phyloP scores from a whole-genome alignment of 64 coral and sea anemone genomes.

The Trachythela sp. region DNA sequence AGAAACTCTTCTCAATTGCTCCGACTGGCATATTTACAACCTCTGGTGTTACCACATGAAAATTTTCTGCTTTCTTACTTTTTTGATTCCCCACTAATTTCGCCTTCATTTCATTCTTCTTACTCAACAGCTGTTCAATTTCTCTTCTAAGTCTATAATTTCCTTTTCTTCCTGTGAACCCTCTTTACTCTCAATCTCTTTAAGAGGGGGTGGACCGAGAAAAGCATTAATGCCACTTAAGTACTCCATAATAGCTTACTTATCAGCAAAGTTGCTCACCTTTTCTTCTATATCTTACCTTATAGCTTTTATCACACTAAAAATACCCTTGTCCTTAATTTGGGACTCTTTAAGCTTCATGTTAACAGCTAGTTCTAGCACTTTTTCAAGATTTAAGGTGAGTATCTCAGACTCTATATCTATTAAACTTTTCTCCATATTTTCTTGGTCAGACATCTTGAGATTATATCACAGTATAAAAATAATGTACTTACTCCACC shows the following conservation, averaged over 20 bases:
- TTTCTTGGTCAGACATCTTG: not conserved
- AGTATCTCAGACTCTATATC: not conserved
- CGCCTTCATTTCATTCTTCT: not conserved
- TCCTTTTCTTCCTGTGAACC: not conserved
- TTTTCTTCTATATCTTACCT: not conserved
- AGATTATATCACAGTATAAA: not conserved
- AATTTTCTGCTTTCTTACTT: not conserved
- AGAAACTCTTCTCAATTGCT: not conserved
- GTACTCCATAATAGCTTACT: not conserved
- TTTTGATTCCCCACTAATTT: not conserved
- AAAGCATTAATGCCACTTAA: not conserved
- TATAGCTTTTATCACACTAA: not conserved
- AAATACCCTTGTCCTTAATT: not conserved
- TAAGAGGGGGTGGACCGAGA: not conserved
- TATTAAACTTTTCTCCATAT: not conserved
- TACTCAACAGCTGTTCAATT: conserved; percentile 8
- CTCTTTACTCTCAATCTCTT: not conserved
- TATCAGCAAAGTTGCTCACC: not conserved
- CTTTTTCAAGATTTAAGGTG: not conserved
- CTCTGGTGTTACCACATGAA: not conserved
- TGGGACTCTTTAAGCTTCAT: not conserved
- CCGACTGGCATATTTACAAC: not conserved
- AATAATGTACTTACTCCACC: not conserved
- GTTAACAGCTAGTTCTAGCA: not conserved
- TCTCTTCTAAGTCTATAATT: not conserved